Evolutionary conservation across 2,888 invertebrate genomes (phyloP), one percentile per base, ranked within the genome.

Genomic region (Thereva unica): DNA sequence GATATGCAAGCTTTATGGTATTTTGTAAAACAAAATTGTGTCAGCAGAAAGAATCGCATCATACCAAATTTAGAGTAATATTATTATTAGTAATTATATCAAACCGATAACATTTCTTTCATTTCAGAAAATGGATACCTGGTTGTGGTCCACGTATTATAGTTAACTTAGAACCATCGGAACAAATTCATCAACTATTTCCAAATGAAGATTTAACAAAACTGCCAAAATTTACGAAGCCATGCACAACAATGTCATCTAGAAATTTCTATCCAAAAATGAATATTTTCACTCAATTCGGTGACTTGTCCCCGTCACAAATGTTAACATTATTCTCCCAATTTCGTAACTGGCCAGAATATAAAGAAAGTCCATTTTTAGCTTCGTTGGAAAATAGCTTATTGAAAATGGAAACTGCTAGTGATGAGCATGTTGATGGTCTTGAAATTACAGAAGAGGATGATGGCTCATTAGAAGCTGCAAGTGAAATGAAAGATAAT

Each of bases 51-150:
- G 6, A 85, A 83, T 56, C 83, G 83, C 73, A 80, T 92, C 7
- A 89, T 92, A 76, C 89, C 89, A 8, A 84, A 86, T 76, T 75
- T 92, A 69, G 92, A 92, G 91, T 90, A 80, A 85, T 88, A 75
- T 64, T 67, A 45, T n/a, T 42, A 42, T 44, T 64, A n/a, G 37
- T 38, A 8, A 67, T 66, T n/a, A 47, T 57, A 44, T 38, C 34
- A 3, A 35, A 47, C 42, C 8, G 40, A 34, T 47, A 37, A 5
- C 8, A 35, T 61, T 66, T 70, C 65, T 55, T 68, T 66, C 57
- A 68, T 76, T 76, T 41, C 68, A 87, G 87, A 72, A 87, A 86
- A 76, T 89, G 88, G 87, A 84, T 90, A 69, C 91, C 92, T 0
- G 87, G 87, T 1, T 89, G 89, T 78, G 92, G 92, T 0, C 82